These are phyloP conservation scores for Rhea pennata DNA, from an alignment of 2,113 vertebrate genomes.

Conservation along the genomic window DNA sequence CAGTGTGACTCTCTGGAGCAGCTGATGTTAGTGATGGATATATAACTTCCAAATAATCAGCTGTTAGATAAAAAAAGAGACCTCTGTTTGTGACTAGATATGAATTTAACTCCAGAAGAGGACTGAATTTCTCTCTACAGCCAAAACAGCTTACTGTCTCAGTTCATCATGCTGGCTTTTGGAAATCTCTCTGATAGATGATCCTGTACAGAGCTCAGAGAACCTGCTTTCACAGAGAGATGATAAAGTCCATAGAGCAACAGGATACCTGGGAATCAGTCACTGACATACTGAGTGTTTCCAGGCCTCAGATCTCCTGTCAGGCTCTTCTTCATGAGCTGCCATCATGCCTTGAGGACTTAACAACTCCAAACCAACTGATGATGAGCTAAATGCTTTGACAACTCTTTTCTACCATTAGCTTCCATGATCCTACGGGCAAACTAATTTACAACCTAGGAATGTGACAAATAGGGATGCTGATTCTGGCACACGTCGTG, in stretches of 20 bases:
- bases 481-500: not conserved
- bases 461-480: not conserved
- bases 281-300: not conserved
- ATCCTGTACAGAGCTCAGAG: not conserved
- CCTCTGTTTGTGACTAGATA: not conserved
- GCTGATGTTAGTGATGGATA: not conserved
- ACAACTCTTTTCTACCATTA: not conserved
- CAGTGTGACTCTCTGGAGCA: not conserved
- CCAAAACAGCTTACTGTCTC: not conserved
- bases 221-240: too few species aligned
- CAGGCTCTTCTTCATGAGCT: not conserved
- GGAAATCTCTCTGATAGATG: not conserved
- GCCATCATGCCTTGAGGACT: not conserved
- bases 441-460: not conserved
- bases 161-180: not conserved
- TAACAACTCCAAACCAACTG: not conserved
- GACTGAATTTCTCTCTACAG: not conserved
- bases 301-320: not conserved
- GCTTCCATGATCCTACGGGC: not conserved
- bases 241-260: not conserved
- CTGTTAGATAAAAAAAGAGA: not conserved
- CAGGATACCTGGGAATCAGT: not conserved
- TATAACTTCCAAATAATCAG: not conserved
- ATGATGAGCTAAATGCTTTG: not conserved
- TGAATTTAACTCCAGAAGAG: not conserved